Conservation (phyloP, 2,113 vertebrate genomes). For the Notarius quadriscutis region DNA sequence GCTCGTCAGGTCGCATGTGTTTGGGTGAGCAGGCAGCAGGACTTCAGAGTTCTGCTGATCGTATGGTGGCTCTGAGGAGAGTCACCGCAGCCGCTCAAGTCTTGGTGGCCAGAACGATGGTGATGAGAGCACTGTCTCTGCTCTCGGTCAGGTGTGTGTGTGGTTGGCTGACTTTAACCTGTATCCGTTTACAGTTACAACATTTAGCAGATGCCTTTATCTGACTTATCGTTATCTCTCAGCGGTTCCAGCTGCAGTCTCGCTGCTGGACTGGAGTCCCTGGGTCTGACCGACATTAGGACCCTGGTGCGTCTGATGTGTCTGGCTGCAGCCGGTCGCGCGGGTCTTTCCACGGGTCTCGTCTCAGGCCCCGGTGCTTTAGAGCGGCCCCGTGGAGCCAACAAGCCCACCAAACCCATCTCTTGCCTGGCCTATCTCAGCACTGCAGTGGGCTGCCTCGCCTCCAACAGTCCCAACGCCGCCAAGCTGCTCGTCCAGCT, state of each 20-base stretch:
- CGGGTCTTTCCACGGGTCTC: conserved; percentile 89
- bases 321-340: conserved; percentile 90
- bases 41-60: conserved; percentile 87
- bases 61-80: conserved; percentile 89
- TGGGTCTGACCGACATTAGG: conserved; percentile 93
- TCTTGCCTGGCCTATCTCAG: conserved; percentile 96
- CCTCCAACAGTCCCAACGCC: conserved; percentile 91
- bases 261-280: conserved; percentile 94
- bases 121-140: conserved; percentile 94
- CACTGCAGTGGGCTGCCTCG: conserved; percentile 94
- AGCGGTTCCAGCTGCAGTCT: conserved; percentile 98
- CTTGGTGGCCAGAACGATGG: conserved; percentile 94
- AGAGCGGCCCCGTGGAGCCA: conserved; percentile 82
- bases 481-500: conserved; percentile 94
- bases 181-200: background rate
- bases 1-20: conserved; percentile 87
- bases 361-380: conserved; percentile 59
- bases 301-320: conserved; percentile 96
- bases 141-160: conserved; percentile 82
- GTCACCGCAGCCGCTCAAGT: conserved; percentile 95
- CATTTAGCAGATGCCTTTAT: background rate
- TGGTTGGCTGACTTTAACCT: background rate
- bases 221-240: background rate
- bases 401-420: conserved; percentile 91
- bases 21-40: conserved; percentile 93